Base-by-base conservation (phyloP, 2,888 invertebrate species). In the Dynastes tityus region DNA sequence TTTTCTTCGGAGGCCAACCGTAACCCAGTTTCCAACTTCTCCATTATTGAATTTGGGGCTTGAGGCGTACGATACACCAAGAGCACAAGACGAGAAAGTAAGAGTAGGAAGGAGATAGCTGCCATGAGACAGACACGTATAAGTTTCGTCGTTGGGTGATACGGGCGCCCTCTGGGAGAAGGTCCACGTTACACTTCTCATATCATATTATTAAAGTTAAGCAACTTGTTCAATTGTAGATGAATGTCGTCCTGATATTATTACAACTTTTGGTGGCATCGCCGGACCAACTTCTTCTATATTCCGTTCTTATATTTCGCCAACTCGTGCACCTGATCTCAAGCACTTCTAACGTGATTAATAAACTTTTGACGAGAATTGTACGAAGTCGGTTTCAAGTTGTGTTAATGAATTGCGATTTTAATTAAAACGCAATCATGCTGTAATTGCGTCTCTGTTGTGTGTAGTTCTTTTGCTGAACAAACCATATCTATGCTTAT, bases 191-290 rank as follows among this genome's bases (percentile, higher is more conserved):
- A 80, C 82, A 78, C 76, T 78, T 71, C 80, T 79, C 79, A 79
- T 80, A 82, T 83, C 81, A 80, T 81, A 83, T 83, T 83, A 83
- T 67, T 67, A 67, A 82, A 83, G 82, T 83, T 83, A 78, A 81
- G 81, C 68, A 82, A 83, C 79, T 83, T 83, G 83, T 82, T 78
- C 82, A 82, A 63, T 81, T 83, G 81, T 80, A 73, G 79, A 65
- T 68, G 68, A 68, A 68, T 68, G 68, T 68, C 68, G 49, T 51
- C 68, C 29, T 63, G 68, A 68, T 68, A 53, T 68, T 68, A 68
- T 68, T 68, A 68, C 40, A 68, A 68, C 68, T 68, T 68, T 22
- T 68, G 68, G 13, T 27, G 68, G 51, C 49, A 29, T 53, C 51
- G 68, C 27, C 51, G 68, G 68, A 29, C 22, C 51, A 63, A 63